These are phyloP conservation scores for Poecilia wingei DNA, from an alignment of 2,797 vertebrate species.

Conservation along the genomic window DNA sequence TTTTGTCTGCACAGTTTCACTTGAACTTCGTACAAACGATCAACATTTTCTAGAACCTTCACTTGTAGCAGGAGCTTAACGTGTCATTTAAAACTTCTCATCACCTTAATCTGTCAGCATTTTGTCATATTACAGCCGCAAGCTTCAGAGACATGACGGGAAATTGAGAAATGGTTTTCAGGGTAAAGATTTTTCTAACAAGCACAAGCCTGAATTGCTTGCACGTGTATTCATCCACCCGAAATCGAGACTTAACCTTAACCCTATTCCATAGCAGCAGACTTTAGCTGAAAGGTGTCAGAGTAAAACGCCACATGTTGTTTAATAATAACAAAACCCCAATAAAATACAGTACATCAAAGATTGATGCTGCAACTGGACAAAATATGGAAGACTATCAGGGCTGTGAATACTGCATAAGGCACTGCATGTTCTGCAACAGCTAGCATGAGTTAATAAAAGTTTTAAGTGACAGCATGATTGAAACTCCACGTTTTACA, in stretches of 20 bases:
- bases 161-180: not conserved
- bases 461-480: slow-evolving; percentile 5
- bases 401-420: not conserved
- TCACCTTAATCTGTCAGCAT: not conserved
- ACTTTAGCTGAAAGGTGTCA: not conserved
- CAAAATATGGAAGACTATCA: not conserved
- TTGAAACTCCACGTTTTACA: not conserved
- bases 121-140: not conserved
- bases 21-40: not conserved
- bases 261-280: not conserved
- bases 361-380: not conserved
- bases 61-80: not conserved
- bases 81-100: not conserved
- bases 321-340: not conserved
- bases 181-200: not conserved
- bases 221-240: too few relatives aligned
- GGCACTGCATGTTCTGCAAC: not conserved
- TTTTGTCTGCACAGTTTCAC: not conserved
- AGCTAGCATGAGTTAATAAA: slow-evolving; percentile 1
- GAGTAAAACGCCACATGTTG: not conserved
- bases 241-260: too few relatives aligned
- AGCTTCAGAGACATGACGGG: not conserved
- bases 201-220: not conserved
- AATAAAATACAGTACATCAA: not conserved
- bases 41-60: not conserved